phyloP scores from a whole-genome alignment of 2,113 vertebrate species.

The Toxotes jaculatrix region DNA sequence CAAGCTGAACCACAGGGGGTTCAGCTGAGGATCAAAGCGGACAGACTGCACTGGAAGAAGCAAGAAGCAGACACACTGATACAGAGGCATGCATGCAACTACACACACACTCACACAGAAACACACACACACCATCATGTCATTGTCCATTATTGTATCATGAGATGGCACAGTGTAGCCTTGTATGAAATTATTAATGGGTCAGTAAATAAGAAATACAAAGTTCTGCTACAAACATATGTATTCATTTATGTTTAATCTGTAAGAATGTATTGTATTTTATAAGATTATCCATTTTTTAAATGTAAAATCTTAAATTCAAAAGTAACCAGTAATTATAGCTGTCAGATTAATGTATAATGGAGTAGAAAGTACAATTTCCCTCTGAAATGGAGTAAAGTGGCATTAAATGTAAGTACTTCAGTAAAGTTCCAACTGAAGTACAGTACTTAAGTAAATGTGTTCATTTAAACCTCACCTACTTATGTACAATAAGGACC shows the following conservation, averaged over 20 bases:
- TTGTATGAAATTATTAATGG: background rate
- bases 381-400: background rate
- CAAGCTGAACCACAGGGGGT: conserved; percentile 38
- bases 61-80: conserved; percentile 10
- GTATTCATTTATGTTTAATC: background rate
- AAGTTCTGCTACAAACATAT: background rate
- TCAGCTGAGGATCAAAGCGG: conserved; percentile 43
- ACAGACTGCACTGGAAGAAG: conserved; percentile 14
- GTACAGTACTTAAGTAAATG: background rate
- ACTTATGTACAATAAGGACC: background rate
- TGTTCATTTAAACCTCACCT: background rate
- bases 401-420: too few relatives aligned
- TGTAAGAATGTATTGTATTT: too few relatives aligned
- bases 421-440: background rate
- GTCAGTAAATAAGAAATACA: background rate
- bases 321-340: background rate
- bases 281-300: too few relatives aligned
- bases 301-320: background rate
- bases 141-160: conserved; percentile 9
- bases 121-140: background rate
- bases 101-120: background rate
- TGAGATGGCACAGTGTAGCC: background rate
- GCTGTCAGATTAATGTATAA: background rate
- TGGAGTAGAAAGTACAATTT: background rate
- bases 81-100: background rate